phyloP scores from a whole-genome alignment of 2,113 vertebrate species.

The Camelus dromedarius region DNA sequence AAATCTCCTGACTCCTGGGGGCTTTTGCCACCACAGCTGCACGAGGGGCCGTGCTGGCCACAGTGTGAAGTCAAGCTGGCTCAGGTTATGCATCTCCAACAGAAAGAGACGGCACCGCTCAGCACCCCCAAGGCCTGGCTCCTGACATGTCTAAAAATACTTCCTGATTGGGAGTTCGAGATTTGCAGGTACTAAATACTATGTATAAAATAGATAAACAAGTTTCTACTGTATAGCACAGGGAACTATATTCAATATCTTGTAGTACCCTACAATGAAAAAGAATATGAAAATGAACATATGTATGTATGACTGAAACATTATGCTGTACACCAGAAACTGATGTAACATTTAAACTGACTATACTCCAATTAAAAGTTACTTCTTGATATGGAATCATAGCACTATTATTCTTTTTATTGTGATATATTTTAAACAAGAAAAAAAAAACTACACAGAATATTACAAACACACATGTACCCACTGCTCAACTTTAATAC shows the following conservation, averaged over 20 bases:
- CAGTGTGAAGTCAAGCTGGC: no score
- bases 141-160: background rate
- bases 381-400: background rate
- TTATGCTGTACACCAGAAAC: no score
- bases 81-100: background rate
- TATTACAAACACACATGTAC: background rate
- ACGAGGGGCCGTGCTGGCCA: background rate
- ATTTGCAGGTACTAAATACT: no score
- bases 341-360: no score
- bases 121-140: background rate
- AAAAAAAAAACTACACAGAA: conserved; percentile 1
- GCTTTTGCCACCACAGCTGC: background rate
- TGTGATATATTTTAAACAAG: conserved; percentile 1
- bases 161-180: background rate
- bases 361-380: no score
- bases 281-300: no score
- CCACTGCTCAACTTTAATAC: conserved; percentile 7
- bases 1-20: background rate
- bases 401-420: background rate
- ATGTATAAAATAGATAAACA: no score
- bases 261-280: no score
- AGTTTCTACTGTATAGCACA: no score
- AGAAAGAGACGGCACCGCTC: background rate
- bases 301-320: no score
- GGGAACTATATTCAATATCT: no score